Base-by-base conservation (phyloP, 2,888 invertebrate genomes). In the Emmelina monodactyla region DNA sequence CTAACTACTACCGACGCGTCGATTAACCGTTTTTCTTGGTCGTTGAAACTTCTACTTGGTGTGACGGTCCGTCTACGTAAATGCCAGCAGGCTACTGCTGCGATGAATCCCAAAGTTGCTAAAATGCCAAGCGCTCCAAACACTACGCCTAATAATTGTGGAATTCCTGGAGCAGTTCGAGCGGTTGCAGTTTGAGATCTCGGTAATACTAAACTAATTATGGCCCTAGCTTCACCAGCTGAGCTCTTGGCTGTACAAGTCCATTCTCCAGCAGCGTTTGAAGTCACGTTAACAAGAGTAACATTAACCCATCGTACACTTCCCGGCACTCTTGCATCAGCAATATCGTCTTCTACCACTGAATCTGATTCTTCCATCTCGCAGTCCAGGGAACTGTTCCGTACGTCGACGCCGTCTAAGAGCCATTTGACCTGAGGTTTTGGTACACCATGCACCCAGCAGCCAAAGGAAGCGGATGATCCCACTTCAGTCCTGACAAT, bases 21-120 rank as follows among this genome's bases (percentile, higher is more conserved):
- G 44, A 93, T 82, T 33, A 93, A 73, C 53, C 92, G 89, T 67
- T 93, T 92, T 55, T 93, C 92, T 71, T 93, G 93, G 55, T 93
- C 93, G 35, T 88, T 91, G 57, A 91, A 91, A 62, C 91, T 92
- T 42, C 84, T 76, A 44, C 82, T 83, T 0, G 83, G 78, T 16
- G 83, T 80, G 2, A 89, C 86, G 44, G 89, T 88, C 30, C 87
- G 84, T 63, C 89, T 89, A 38, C 91, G 82, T 35, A 89, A 85
- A 46, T 88, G 85, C 75, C 80, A 80, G 39, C 82, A 79, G 2
- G 75, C 78, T 28, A 82, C 73, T n/a, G 80, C 72, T 4, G 63
- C 73, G 35, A 78, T 61, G 32, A 84, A 70, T n/a, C 89, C 83
- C 35, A 88, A 84, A 11, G 88, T 83, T 35, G 87, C 83, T 37